phyloP scores from a whole-genome alignment of 1,140 invertebrate species.

The Eumaeus atala region DNA sequence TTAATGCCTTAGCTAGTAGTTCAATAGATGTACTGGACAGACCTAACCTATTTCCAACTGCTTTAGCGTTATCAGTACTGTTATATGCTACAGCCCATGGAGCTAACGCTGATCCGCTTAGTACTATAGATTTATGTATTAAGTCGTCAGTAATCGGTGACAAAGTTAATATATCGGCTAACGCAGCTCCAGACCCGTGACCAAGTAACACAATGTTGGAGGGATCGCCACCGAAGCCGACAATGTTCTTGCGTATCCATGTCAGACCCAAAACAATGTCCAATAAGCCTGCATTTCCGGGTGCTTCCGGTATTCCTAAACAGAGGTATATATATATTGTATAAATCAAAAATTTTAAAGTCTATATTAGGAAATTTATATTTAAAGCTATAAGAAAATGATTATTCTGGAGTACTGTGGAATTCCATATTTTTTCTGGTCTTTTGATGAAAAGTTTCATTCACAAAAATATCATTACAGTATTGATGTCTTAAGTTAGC shows the following conservation, averaged over 20 bases:
- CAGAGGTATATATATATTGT: slow-evolving; percentile 78
- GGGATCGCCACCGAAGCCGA: slow-evolving; percentile 79
- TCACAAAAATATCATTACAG: too few relatives aligned
- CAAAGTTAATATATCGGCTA: slow-evolving; percentile 78
- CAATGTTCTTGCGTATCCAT: slow-evolving; percentile 80
- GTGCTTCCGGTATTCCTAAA: slow-evolving; percentile 68
- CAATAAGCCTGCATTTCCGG: slow-evolving; percentile 79
- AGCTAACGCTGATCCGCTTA: slow-evolving; percentile 79
- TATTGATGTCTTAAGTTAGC: too few relatives aligned
- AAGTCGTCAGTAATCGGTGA: slow-evolving; percentile 75
- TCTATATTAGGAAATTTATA: too few relatives aligned
- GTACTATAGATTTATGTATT: slow-evolving; percentile 74
- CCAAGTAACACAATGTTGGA: slow-evolving; percentile 76
- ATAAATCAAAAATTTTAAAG: too few relatives aligned
- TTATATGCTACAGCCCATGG: slow-evolving; percentile 79
- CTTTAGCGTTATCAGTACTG: slow-evolving; percentile 58
- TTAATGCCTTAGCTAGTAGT: slow-evolving; percentile 34
- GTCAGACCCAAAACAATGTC: slow-evolving; percentile 78
- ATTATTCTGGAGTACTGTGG: too few relatives aligned
- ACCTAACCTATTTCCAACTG: slow-evolving; percentile 40
- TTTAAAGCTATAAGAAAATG: too few relatives aligned
- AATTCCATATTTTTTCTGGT: too few relatives aligned
- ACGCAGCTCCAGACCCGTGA: slow-evolving; percentile 77
- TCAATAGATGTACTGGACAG: slow-evolving; percentile 31
- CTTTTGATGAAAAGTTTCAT: too few relatives aligned